Base-by-base conservation (phyloP, 2,888 invertebrate species). In the Nomada flava region DNA sequence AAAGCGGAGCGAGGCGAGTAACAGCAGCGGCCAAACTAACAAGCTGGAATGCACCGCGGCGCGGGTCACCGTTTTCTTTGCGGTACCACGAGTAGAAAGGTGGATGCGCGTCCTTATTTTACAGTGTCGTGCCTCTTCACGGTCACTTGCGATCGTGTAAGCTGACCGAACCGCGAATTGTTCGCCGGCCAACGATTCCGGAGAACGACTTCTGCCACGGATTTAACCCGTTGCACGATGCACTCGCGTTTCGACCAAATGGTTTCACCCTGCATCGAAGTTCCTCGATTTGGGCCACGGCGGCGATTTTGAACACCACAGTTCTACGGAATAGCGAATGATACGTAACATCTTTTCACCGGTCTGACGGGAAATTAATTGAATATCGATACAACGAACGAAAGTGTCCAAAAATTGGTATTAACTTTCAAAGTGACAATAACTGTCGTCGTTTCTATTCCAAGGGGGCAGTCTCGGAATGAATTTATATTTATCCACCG, bases 71-170 rank as follows among this genome's bases (percentile, higher is more conserved):
- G 89, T 88, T 88, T 73, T 89, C 88, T 87, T 88, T 88, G 85
- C 87, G 88, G 88, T 88, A 88, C 87, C 73, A 79, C 82, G 88
- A 85, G 87, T 89, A 83, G 86, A 88, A 87, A 89, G 87, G 86
- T 89, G 85, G 86, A 86, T 81, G 76, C 79, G 84, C 89, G 89
- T 89, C 89, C 89, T 89, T 89, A 89, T 89, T 89, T 89, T 81
- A 88, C 86, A 89, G 84, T 89, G 88, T 88, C 85, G 85, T 86
- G 84, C 86, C 79, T 88, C 89, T 88, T 89, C 89, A 89, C 89
- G 89, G 89, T 89, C 86, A 89, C 88, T 89, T 89, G 76, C 85
- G 76, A 86, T 85, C 83, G 83, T 79, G 67, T 68, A 76, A 82
- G 76, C 70, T 76, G 87, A 79, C 87, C 87, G 84, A 83, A 80